These are phyloP conservation scores for Turritopsis dohrnii DNA, from an alignment of 30 jellyfish, hydroid and myxozoan species.

Conservation along the genomic window DNA sequence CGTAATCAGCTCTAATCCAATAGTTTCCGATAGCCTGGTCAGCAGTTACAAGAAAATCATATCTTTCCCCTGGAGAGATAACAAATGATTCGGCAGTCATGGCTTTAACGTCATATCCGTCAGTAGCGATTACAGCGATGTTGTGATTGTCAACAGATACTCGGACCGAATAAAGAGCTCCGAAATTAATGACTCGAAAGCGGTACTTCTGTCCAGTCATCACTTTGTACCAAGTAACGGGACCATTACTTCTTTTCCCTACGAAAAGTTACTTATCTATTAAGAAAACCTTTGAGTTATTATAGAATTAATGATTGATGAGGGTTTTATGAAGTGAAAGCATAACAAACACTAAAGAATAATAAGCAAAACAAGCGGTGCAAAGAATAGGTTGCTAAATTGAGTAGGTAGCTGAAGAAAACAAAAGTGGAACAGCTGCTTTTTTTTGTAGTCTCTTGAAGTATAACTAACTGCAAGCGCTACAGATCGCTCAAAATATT, in stretches of 20 bases:
- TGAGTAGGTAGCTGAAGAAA: no score
- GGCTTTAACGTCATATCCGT: conserved; percentile 69
- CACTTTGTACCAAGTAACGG: conserved; percentile 70
- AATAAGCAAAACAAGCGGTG: no score
- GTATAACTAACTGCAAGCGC: no score
- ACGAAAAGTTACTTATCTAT: no score
- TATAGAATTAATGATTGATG: no score
- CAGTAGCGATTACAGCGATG: conserved; percentile 61
- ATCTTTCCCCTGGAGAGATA: conserved; percentile 83
- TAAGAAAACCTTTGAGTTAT: no score
- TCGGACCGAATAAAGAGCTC: conserved; percentile 76
- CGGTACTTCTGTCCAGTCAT: conserved; percentile 59
- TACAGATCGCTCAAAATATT: no score
- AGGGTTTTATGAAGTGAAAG: no score
- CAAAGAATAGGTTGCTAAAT: no score
- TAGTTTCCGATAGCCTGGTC: conserved; percentile 58
- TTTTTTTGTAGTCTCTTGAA: no score
- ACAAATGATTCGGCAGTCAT: conserved; percentile 58
- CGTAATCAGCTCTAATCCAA: conserved; percentile 79
- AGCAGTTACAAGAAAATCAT: conserved; percentile 79
- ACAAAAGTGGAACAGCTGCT: no score
- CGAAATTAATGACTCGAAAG: conserved; percentile 78
- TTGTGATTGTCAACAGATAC: conserved; percentile 79
- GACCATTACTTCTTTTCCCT: conserved; percentile 33
- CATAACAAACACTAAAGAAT: no score